Conservation (phyloP, 2,888 invertebrate species). For the Gryllus longicercus region DNA sequence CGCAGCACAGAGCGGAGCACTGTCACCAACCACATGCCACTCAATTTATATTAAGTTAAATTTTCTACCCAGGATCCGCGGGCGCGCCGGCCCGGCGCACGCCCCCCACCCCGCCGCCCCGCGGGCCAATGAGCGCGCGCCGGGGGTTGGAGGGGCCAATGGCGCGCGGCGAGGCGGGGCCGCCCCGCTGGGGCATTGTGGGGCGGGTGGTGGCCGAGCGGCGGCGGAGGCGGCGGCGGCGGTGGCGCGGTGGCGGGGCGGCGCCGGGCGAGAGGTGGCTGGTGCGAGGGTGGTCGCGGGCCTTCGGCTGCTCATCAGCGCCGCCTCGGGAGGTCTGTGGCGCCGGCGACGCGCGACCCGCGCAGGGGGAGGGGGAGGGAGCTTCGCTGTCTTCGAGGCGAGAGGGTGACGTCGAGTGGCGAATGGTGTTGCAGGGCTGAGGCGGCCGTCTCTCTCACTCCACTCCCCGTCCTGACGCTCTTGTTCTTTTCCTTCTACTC, state of each 20-base stretch:
- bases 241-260: background rate
- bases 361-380: too few species aligned
- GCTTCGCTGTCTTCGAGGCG: too few species aligned
- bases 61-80: conserved; percentile 4
- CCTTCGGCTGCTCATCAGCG: too few species aligned
- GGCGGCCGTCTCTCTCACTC: too few species aligned
- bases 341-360: too few species aligned
- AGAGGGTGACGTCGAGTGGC: too few species aligned
- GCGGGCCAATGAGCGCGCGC: background rate
- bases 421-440: too few species aligned
- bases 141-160: background rate
- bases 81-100: background rate
- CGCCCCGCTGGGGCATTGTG: background rate
- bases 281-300: background rate
- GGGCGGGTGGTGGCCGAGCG: background rate
- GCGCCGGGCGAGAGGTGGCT: background rate
- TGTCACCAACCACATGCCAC: conserved; percentile 11
- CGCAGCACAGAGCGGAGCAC: background rate
- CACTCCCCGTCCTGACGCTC: too few species aligned
- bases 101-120: background rate
- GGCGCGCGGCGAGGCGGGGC: background rate
- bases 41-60: conserved; percentile 17
- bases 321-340: too few species aligned
- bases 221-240: background rate
- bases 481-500: too few species aligned